A percentile compares a stretch with the other conserved stretches of the same genome.
Evolutionary conservation across 2,888 invertebrate genomes (phyloP).

Genomic region (Helobdella robusta): DNA sequence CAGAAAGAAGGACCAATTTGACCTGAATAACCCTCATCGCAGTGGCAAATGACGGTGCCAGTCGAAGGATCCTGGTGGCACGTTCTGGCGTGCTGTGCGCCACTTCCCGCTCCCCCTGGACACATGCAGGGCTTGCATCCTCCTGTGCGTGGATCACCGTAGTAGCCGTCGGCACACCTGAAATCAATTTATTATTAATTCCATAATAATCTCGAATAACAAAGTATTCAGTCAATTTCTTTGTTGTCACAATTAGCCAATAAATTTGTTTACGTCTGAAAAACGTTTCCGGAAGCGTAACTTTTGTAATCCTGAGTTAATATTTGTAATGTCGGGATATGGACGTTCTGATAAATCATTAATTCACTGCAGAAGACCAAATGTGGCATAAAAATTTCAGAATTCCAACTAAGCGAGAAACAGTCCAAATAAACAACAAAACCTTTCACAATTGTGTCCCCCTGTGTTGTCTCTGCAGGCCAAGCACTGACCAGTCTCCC

Average conservation of each 20-base stretch:
- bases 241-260: too few species aligned
- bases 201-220: too few species aligned
- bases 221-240: too few species aligned
- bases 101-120: slow-evolving; percentile 34
- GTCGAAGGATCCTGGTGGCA: slow-evolving; percentile 31
- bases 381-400: background rate
- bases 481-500: slow-evolving; percentile 75
- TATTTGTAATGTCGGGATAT: too few species aligned
- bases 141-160: slow-evolving; percentile 78
- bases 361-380: background rate
- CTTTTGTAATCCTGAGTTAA: too few species aligned
- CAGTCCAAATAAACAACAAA: too few species aligned
- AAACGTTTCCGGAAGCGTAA: too few species aligned
- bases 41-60: slow-evolving; percentile 33
- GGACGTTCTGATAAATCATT: too few species aligned
- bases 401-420: too few species aligned
- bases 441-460: slow-evolving; percentile 74
- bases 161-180: slow-evolving; percentile 68
- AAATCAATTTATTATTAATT: slow-evolving; percentile 16
- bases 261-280: too few species aligned
- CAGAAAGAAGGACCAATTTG: too few species aligned
- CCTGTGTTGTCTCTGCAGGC: slow-evolving; percentile 77
- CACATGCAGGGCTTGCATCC: slow-evolving; percentile 36
- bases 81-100: slow-evolving; percentile 33
- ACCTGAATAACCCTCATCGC: slow-evolving; percentile 34